These are phyloP conservation scores for Coremacera marginata DNA, from an alignment of 2,888 invertebrate genomes.

Conservation along the genomic window DNA sequence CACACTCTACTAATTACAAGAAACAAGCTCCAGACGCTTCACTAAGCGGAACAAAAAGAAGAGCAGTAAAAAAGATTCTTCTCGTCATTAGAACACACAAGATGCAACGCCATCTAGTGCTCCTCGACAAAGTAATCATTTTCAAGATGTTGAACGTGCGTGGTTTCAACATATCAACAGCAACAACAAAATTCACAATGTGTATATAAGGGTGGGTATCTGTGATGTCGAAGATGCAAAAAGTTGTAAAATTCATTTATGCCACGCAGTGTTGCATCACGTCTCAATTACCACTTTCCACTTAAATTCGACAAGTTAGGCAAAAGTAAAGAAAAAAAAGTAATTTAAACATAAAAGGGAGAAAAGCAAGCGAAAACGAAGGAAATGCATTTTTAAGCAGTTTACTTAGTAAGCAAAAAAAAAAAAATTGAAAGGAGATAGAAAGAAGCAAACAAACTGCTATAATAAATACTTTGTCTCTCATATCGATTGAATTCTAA, in stretches of 20 bases:
- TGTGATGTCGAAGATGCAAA: slow-evolving; percentile 15
- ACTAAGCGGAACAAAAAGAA: background rate
- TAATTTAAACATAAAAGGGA: background rate
- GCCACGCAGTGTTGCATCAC: slow-evolving; percentile 34
- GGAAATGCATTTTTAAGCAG: slow-evolving; percentile 21
- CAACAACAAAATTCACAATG: background rate
- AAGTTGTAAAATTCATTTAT: slow-evolving; percentile 36
- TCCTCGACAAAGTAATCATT: slow-evolving; percentile 45
- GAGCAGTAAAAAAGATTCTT: background rate
- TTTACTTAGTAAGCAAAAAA: slow-evolving; percentile 25
- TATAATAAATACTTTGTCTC: slow-evolving; percentile 5
- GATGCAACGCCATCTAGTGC: slow-evolving; percentile 23
- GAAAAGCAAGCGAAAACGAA: background rate
- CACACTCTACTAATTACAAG: slow-evolving; percentile 26
- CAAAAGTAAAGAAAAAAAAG: background rate
- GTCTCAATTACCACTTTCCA: slow-evolving; percentile 27
- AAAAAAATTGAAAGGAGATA: background rate
- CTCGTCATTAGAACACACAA: slow-evolving; percentile 10
- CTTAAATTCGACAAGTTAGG: slow-evolving; percentile 30
- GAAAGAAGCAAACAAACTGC: background rate
- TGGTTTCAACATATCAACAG: slow-evolving; percentile 42
- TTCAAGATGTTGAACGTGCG: slow-evolving; percentile 53
- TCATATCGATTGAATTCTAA: background rate
- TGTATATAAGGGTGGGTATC: background rate
- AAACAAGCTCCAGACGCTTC: background rate